These are phyloP conservation scores for Pygmarrhopalites habei DNA, from an alignment of 1,140 invertebrate species.

Conservation along the genomic window DNA sequence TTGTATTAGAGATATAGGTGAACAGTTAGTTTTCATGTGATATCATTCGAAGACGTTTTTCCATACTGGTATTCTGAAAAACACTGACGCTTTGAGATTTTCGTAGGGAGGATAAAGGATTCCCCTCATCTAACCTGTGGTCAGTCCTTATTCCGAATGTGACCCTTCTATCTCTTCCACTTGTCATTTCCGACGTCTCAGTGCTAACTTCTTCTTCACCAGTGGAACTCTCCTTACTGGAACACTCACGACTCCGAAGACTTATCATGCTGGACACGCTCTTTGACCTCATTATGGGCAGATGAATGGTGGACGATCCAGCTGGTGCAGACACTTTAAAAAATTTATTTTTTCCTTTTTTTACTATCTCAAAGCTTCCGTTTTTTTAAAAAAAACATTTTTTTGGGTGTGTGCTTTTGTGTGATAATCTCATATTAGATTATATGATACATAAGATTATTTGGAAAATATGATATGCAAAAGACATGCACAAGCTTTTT, in stretches of 20 bases:
- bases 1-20: too few relatives aligned
- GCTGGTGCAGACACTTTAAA: constrained; percentile 26
- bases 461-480: too few relatives aligned
- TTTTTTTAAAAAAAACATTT: too few relatives aligned
- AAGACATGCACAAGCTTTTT: too few relatives aligned
- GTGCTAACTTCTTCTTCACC: constrained; percentile 28
- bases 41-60: constrained; percentile 37
- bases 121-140: constrained; percentile 38
- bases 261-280: constrained; percentile 35
- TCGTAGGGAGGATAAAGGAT: constrained; percentile 28
- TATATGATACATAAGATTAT: too few relatives aligned
- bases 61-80: constrained; percentile 34
- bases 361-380: too few relatives aligned
- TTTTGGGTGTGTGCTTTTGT: too few relatives aligned
- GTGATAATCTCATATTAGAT: too few relatives aligned
- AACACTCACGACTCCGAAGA: constrained; percentile 28
- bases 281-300: constrained; percentile 37
- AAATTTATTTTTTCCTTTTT: too few relatives aligned
- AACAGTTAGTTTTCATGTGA: constrained; percentile 36
- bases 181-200: constrained; percentile 26
- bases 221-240: constrained; percentile 27
- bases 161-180: constrained; percentile 30
- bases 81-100: constrained; percentile 38
- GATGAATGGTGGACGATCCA: constrained; percentile 13
- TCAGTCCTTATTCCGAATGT: constrained; percentile 37